Evolutionary conservation across 2,113 vertebrate species (phyloP), one percentile per base, ranked within the genome.

Genomic region (Nesogale talazaci): DNA sequence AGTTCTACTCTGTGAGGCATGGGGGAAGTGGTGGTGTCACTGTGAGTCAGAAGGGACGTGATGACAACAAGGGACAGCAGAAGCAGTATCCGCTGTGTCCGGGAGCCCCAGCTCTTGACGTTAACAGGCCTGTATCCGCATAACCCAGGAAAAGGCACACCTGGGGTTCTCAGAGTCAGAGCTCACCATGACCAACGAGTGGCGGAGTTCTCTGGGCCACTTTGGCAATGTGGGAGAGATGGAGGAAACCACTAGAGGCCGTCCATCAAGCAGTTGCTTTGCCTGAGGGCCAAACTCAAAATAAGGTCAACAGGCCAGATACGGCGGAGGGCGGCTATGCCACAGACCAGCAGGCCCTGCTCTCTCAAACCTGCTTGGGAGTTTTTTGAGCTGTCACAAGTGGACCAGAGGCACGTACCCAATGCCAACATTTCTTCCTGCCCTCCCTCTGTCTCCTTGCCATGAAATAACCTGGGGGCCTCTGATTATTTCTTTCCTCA

Each of bases 401-500:
- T 82, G 38, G 7, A 22, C 25, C 67, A 74, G 15, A 76, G 56
- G 29, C 40, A 23, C 0, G 36, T 22, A 56, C 77, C 56, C 56
- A 31, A 40, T 8, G 9, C 65, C 85, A 81, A 86, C 17, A 29
- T 67, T 93, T 77, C 77, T 72, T 72, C n/a, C 20, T n/a, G 38
- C 78, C 34, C 34, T 46, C 81, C 34, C 46, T 56, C 4, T 81
- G 16, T 69, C 59, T 88, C 83, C 72, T 42, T 59, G 81, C 9
- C 14, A 59, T 15, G 3, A 63, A 14, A 90, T n/a, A n/a, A n/a
- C n/a, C 25, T 27, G 23, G 31, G 78, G 59, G 1, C 86, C 17
- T 81, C 63, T 86, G 83, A 52, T 81, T 76, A 42, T 74, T 83
- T 87, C 76, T 57, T 84, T 88, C 27, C 63, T 29, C 86, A 87